phyloP scores from a whole-genome alignment of 2,797 vertebrate species.

The Macropus fuliginosus region DNA sequence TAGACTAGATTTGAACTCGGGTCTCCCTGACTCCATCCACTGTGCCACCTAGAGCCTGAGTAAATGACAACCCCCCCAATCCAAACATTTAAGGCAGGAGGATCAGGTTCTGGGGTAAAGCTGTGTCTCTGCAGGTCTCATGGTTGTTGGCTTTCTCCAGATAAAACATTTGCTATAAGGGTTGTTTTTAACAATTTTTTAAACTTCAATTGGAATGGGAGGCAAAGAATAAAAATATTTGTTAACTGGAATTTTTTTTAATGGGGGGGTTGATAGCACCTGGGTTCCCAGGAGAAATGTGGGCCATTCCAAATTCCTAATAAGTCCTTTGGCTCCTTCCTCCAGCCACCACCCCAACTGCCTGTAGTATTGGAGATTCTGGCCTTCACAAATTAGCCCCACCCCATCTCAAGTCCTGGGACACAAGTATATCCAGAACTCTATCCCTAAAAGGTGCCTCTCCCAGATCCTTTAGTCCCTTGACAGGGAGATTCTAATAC shows the following conservation, averaged over 20 bases:
- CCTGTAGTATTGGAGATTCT: too few relatives aligned
- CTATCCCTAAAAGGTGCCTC: too few relatives aligned
- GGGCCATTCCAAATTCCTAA: too few relatives aligned
- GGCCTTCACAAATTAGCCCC: too few relatives aligned
- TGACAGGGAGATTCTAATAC: background rate
- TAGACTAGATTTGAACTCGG: background rate
- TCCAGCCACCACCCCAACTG: background rate
- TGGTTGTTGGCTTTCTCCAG: background rate
- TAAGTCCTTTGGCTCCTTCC: background rate
- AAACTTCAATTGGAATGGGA: background rate
- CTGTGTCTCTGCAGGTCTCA: background rate
- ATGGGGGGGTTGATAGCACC: too few relatives aligned
- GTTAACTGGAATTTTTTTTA: background rate
- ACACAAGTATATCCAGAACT: too few relatives aligned
- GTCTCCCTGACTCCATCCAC: background rate
- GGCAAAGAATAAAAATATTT: background rate
- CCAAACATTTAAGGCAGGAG: background rate
- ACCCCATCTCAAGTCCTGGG: too few relatives aligned
- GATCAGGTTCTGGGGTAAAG: background rate
- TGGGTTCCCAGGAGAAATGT: too few relatives aligned
- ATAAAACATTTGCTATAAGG: background rate
- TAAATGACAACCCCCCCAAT: background rate
- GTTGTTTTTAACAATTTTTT: background rate
- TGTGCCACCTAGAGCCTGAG: background rate
- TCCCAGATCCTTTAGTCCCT: background rate